Percentiles rank a stretch among this genome's conserved stretches.
Conservation (phyloP, 2,888 invertebrate species). For the Eristalis arbustorum region DNA sequence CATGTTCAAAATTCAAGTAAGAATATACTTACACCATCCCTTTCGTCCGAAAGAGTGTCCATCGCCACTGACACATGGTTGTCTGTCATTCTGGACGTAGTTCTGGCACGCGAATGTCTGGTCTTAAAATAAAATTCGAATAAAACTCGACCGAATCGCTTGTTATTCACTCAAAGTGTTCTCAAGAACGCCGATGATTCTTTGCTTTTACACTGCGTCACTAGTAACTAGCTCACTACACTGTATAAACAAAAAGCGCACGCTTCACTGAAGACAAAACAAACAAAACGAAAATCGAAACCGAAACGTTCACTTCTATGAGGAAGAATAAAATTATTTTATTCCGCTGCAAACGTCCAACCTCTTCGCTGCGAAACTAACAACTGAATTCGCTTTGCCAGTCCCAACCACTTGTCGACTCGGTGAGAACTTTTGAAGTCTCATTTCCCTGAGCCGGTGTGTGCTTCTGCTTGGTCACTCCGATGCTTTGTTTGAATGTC, state of each 20-base stretch:
- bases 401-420: neutral
- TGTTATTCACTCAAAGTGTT: neutral
- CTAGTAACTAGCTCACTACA: too few species aligned
- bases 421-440: neutral
- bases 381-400: constrained; percentile 45
- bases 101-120: neutral
- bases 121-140: neutral
- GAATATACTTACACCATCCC: constrained; percentile 27
- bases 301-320: constrained; percentile 4
- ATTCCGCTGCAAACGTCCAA: constrained; percentile 5
- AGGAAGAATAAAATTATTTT: neutral
- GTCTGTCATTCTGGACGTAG: constrained; percentile 26
- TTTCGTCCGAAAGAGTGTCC: constrained; percentile 40
- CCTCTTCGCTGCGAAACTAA: constrained; percentile 36
- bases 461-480: neutral
- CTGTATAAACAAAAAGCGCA: neutral
- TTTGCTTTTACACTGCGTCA: neutral
- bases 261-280: constrained; percentile 5
- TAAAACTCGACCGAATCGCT: neutral
- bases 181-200: neutral
- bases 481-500: neutral
- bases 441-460: neutral
- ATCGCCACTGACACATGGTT: constrained; percentile 38
- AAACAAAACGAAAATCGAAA: neutral
- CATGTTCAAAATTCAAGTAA: neutral